Evolutionary conservation across 2,888 invertebrate genomes (phyloP).

Genomic region (Nemoura dubitans): DNA sequence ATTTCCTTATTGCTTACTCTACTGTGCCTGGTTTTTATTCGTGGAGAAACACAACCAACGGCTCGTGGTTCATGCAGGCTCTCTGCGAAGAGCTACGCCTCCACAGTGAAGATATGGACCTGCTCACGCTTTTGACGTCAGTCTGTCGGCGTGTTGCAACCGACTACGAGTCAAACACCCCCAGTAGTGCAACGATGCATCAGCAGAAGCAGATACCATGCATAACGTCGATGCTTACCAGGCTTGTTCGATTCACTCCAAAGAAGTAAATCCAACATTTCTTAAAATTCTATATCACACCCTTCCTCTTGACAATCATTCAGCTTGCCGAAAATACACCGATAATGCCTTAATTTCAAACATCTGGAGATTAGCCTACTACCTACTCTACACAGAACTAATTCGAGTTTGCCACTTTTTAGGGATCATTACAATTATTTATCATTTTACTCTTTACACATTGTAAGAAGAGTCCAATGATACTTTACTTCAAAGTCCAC

Average conservation of each 20-base stretch:
- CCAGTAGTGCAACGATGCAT: conserved; percentile 80
- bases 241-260: conserved; percentile 74
- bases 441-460: too few relatives aligned
- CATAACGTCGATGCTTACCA: conserved; percentile 89
- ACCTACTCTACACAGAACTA: too few relatives aligned
- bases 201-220: conserved; percentile 94
- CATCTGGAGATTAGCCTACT: too few relatives aligned
- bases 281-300: too few relatives aligned
- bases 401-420: too few relatives aligned
- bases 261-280: conserved; percentile 45
- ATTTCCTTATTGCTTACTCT: conserved; percentile 93
- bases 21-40: conserved; percentile 94
- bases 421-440: too few relatives aligned
- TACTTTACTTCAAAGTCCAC: too few relatives aligned
- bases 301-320: too few relatives aligned
- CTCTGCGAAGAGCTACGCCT: conserved; percentile 82
- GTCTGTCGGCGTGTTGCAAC: conserved; percentile 86
- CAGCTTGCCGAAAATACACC: too few relatives aligned
- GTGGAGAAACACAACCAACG: conserved; percentile 93
- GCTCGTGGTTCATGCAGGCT: conserved; percentile 97
- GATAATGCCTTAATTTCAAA: too few relatives aligned
- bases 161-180: conserved; percentile 90
- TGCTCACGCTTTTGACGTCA: conserved; percentile 87
- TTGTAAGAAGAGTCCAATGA: too few relatives aligned
- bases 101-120: conserved; percentile 77